Evolutionary conservation across 2,888 invertebrate species (phyloP).

Genomic region (Scotopteryx bipunctaria): DNA sequence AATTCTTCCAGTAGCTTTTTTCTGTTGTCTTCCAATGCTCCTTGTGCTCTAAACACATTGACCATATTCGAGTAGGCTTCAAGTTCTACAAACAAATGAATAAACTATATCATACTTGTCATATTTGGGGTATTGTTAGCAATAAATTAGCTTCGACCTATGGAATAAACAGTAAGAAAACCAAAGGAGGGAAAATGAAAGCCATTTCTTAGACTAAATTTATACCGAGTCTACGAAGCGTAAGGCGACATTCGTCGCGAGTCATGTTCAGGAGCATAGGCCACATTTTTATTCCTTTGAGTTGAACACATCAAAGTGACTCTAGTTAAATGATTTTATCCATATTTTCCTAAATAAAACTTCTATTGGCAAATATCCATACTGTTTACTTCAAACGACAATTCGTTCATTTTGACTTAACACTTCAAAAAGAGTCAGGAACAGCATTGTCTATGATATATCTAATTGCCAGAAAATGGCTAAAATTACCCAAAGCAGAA

Average conservation of each 20-base stretch:
- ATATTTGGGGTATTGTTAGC: constrained; percentile 38
- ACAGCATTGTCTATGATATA: constrained; percentile 63
- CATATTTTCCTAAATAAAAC: constrained; percentile 72
- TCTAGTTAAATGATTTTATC: constrained; percentile 68
- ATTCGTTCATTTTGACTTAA: constrained; percentile 82
- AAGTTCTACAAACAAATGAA: constrained; percentile 87
- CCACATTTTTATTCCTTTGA: constrained; percentile 76
- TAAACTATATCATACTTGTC: constrained; percentile 39
- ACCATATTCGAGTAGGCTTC: constrained; percentile 96
- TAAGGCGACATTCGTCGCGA: constrained; percentile 94
- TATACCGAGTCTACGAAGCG: constrained; percentile 93
- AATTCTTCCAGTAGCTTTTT: constrained; percentile 92
- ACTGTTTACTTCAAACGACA: constrained; percentile 84
- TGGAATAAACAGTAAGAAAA: constrained; percentile 62
- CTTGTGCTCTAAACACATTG: constrained; percentile 96
- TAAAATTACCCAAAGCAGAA: not conserved
- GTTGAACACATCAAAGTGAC: constrained; percentile 59
- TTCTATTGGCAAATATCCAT: constrained; percentile 82
- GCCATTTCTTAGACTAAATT: constrained; percentile 77
- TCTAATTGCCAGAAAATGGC: constrained; percentile 42
- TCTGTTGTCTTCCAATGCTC: constrained; percentile 92
- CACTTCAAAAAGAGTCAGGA: constrained; percentile 61
- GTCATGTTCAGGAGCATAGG: constrained; percentile 92
- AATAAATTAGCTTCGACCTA: constrained; percentile 48
- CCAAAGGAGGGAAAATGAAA: constrained; percentile 82